Evolutionary conservation across 2,113 vertebrate species (phyloP).

Genomic region (Antennarius striatus): DNA sequence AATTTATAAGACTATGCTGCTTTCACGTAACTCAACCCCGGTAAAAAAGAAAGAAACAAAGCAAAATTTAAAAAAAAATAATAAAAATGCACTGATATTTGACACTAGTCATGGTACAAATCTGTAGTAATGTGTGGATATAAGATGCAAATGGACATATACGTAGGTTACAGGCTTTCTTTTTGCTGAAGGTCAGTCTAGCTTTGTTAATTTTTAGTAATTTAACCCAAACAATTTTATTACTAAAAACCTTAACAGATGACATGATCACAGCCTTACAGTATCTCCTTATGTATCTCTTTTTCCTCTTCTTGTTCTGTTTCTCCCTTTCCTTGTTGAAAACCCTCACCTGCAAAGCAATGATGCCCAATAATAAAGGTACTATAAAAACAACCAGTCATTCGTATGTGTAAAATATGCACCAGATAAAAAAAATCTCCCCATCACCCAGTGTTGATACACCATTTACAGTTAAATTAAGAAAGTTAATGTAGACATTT

Average conservation of each 20-base stretch:
- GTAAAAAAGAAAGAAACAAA: too few relatives aligned
- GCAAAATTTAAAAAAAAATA: too few relatives aligned
- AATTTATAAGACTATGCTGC: too few relatives aligned
- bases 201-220: too few relatives aligned
- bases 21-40: too few relatives aligned
- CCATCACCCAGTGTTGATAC: background rate
- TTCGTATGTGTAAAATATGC: constrained; percentile 29
- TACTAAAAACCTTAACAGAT: background rate
- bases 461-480: constrained; percentile 41
- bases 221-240: too few relatives aligned
- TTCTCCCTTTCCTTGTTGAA: background rate
- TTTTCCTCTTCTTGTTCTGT: background rate
- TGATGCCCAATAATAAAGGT: constrained; percentile 23
- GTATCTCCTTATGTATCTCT: background rate
- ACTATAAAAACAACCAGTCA: constrained; percentile 28
- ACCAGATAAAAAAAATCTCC: constrained; percentile 25
- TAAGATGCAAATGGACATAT: too few relatives aligned
- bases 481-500: constrained; percentile 40
- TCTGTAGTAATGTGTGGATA: too few relatives aligned
- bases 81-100: too few relatives aligned
- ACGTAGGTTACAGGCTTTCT: too few relatives aligned
- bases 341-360: constrained; percentile 18
- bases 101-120: too few relatives aligned
- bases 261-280: constrained; percentile 13
- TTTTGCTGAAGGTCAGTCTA: too few relatives aligned